Evolutionary conservation across 30 jellyfish, hydroid and myxozoan genomes (phyloP), one percentile per base, ranked within the genome.

Genomic region (Rhopilema esculentum): DNA sequence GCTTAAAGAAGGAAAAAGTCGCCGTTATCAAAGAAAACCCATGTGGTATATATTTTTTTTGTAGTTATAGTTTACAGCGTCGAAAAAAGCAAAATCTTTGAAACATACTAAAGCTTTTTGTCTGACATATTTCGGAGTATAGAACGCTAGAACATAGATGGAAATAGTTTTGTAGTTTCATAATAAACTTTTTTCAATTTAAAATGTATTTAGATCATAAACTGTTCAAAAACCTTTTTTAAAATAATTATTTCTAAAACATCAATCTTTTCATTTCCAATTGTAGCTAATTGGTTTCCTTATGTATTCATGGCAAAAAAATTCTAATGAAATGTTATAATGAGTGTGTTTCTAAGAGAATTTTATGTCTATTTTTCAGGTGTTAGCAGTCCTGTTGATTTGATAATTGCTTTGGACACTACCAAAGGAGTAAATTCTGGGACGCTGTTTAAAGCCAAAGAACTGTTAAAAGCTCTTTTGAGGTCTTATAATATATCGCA

Each of bases 321-420:
- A n/a, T n/a, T n/a, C n/a, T n/a, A n/a, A n/a, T 40, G 9, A 40
- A 40, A 6, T 2, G 57, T 40, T 12, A 40, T 6, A 40, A 2
- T 40, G 12, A 40, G 57, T 40, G 6, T 40, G 6, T 40, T 12
- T 8, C 17, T 12, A 23, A 23, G 7, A 4, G 23, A 68, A 0
- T n/a, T 4, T 68, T 1, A 8, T 22, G 25, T 8, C 0, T 68
- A 17, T 32, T 15, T 67, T 25, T 6, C 64, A 91, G 97, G 95
- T 15, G 50, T 77, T 20, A 15, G 70, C n/a, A 63, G 31, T 16
- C 69, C 88, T 0, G 72, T 85, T 49, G 92, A 91, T 27, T 27
- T 91, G 19, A 68, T 75, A 6, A 62, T 82, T 65, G 77, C 91
- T 15, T n/a, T 84, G 27, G 97, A 91, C 48, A 84, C 86, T n/a